Base-by-base conservation (phyloP, 2,113 vertebrate species). In the Equus przewalskii region DNA sequence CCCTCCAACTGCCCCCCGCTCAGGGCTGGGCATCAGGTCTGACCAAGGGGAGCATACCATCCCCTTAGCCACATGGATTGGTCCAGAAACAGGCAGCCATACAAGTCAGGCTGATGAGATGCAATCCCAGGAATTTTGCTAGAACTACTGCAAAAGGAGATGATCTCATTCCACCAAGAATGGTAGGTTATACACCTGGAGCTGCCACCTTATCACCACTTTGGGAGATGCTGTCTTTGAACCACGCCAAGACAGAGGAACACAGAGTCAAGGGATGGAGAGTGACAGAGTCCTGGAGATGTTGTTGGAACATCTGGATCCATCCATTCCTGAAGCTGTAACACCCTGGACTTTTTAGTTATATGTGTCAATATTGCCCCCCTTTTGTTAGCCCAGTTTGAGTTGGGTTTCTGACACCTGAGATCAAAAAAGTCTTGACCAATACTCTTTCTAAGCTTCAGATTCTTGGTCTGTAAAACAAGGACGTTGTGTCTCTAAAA, bases 401-500 rank as follows among this genome's bases (percentile, higher is more conserved):
- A 91, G 41, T 36, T 94, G 70, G 26, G 30, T 81, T 69, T 80
- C 65, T 91, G 33, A 44, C 28, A 83, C 14, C 67, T 70, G 26
- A 22, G 60, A 91, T 86, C 33, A n/a, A 82, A 93, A 92, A 28
- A 65, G 12, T 88, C 64, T 88, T 88, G 56, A 51, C 49, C 54
- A 26, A 69, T 26, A 58, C 0, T 18, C 41, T 72, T 76, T 46
- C 56, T 64, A 92, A 92, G 26, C 19, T 73, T 95, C 26, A 46
- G 65, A 85, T 85, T 88, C 58, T 58, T 86, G n/a, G 81, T 73
- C 44, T 91, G 2, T 41, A 80, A 87, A 89, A 92, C 51, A 85
- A 72, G n/a, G 49, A 72, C 28, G 14, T 0, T 26, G 2, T 89
- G 51, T 36, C 41, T 95, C 33, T 54, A 85, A 96, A 81, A 64